These are phyloP conservation scores for Danionella dracula DNA, from an alignment of 2,797 vertebrate species.

Conservation along the genomic window DNA sequence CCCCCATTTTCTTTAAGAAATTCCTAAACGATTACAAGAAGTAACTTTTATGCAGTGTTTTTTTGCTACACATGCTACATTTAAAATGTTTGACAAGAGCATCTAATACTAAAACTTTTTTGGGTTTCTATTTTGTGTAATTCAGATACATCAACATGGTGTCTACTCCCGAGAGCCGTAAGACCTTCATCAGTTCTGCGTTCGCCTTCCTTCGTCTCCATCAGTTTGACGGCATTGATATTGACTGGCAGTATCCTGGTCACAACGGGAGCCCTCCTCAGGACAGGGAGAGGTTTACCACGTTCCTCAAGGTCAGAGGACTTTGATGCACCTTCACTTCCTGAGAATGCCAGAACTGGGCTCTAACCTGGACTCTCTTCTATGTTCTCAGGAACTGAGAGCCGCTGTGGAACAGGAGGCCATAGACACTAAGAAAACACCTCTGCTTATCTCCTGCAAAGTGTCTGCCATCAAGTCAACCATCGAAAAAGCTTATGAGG, in stretches of 20 bases:
- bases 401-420: slow-evolving; percentile 64
- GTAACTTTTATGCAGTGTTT: too few relatives aligned
- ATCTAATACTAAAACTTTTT: too few relatives aligned
- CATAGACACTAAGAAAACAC: slow-evolving; percentile 46
- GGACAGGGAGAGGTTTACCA: slow-evolving; percentile 69
- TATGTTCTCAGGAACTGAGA: slow-evolving; percentile 60
- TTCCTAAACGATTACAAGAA: too few relatives aligned
- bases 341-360: neutral
- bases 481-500: slow-evolving; percentile 64
- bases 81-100: too few relatives aligned
- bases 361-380: neutral
- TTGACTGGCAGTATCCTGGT: slow-evolving; percentile 79
- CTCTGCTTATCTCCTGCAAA: slow-evolving; percentile 65
- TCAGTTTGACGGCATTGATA: slow-evolving; percentile 76
- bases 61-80: too few relatives aligned
- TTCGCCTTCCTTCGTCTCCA: slow-evolving; percentile 64
- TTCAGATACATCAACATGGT: slow-evolving; percentile 74
- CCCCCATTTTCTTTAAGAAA: too few relatives aligned
- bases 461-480: slow-evolving; percentile 40
- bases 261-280: slow-evolving; percentile 63
- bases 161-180: slow-evolving; percentile 53
- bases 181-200: slow-evolving; percentile 67
- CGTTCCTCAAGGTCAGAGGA: slow-evolving; percentile 61
- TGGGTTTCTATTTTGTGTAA: neutral
- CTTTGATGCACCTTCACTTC: neutral